phyloP scores from a whole-genome alignment of 2,888 invertebrate species.

The Andrena bicolor region DNA sequence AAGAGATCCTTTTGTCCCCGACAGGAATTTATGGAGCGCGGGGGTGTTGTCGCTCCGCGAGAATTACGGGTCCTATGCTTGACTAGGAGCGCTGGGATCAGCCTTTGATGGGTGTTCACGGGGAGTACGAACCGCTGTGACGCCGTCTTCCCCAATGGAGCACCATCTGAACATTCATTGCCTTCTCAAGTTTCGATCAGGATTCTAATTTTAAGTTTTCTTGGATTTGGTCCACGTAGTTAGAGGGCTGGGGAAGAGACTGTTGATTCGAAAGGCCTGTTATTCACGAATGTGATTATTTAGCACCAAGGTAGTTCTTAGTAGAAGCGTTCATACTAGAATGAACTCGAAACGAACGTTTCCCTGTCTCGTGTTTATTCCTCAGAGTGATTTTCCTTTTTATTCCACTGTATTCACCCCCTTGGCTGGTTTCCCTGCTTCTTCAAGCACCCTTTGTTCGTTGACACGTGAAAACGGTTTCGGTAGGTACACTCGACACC shows the following conservation, averaged over 20 bases:
- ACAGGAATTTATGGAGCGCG: constrained; percentile 59
- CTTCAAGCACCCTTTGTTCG: constrained; percentile 29
- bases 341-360: constrained; percentile 38
- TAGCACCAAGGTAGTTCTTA: constrained; percentile 17
- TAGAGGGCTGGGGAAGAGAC: neutral
- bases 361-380: constrained; percentile 57
- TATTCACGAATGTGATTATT: constrained; percentile 50
- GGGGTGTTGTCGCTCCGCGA: constrained; percentile 24
- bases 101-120: constrained; percentile 20
- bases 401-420: neutral
- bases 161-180: neutral
- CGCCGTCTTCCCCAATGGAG: neutral
- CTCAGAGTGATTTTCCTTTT: neutral
- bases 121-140: neutral
- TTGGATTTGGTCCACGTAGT: neutral
- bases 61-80: constrained; percentile 37
- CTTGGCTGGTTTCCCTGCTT: neutral
- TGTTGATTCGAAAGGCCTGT: constrained; percentile 4
- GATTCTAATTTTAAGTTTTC: neutral
- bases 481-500: constrained; percentile 3
- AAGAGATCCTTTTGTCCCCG: constrained; percentile 40
- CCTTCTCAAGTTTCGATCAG: neutral
- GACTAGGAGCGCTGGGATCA: constrained; percentile 27
- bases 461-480: constrained; percentile 41
- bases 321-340: constrained; percentile 11